These are phyloP conservation scores for Aegithalos caudatus DNA, from an alignment of 2,113 vertebrate genomes.

Conservation along the genomic window DNA sequence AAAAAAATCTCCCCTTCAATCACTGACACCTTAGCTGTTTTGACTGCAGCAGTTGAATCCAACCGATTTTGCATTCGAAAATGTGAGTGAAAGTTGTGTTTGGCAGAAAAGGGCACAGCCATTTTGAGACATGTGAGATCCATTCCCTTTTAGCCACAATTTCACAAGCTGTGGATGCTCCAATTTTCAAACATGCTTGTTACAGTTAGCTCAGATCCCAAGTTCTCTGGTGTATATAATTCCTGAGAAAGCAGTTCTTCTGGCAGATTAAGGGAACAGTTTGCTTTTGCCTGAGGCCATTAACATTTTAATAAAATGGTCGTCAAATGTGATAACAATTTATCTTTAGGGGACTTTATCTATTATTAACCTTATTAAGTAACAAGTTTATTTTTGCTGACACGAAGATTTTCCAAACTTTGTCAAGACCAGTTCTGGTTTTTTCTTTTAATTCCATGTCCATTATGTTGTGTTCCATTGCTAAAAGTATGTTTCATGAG, in stretches of 20 bases:
- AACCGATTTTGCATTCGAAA: background rate
- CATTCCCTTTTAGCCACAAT: conserved; percentile 8
- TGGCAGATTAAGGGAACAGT: conserved; percentile 75
- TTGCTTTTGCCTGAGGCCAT: conserved; percentile 75
- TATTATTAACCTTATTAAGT: conserved; percentile 75
- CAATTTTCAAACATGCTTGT: conserved; percentile 68
- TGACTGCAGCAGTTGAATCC: background rate
- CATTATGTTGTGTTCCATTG: conserved; percentile 31
- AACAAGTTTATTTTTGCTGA: conserved; percentile 73
- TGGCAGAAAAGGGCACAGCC: conserved; percentile 11
- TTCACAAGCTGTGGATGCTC: conserved; percentile 39
- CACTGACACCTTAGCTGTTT: conserved; percentile 17
- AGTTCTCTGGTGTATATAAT: conserved; percentile 54
- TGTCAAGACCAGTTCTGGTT: conserved; percentile 10
- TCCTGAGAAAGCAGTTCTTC: conserved; percentile 71
- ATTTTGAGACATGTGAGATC: conserved; percentile 16
- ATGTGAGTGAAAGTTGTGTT: background rate
- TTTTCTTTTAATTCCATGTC: conserved; percentile 41
- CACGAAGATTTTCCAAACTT: conserved; percentile 55
- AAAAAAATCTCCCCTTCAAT: background rate
- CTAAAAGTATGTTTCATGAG: conserved; percentile 49
- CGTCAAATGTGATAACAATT: conserved; percentile 73
- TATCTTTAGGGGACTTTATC: conserved; percentile 71
- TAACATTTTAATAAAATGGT: conserved; percentile 78
- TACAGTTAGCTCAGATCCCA: conserved; percentile 51